Base-by-base conservation (phyloP, 2,888 invertebrate genomes). In the Tolmerus cingulatus region DNA sequence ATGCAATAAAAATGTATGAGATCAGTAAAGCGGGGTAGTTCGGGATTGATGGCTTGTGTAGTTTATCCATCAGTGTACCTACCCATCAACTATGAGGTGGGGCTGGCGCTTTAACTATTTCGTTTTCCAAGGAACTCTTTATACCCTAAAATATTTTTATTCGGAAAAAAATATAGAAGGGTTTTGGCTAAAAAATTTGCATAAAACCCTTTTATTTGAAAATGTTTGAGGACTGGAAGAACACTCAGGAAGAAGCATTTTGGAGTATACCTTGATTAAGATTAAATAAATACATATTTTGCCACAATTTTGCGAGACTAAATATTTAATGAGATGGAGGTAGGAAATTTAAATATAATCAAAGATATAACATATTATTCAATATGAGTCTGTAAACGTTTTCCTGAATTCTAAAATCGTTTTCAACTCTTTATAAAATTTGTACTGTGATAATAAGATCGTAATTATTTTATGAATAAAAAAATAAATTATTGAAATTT, bases 1-100 rank as follows among this genome's bases (percentile, higher is more conserved):
- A 81, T 86, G 89, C 88, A 89, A 89, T 89, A 89, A 89, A 89
- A 89, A 89, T 89, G 88, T 89, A 89, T 89, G 89, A 89, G 89
- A 88, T 88, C 88, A 88, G 88, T 87, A 23, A 84, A 66, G 46
- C 27, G 82, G 55, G 82, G 37, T 66, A 66, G 66, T 84, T 57
- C 55, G 23, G 82, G 82, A 84, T 66, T 84, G 82, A 84, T 84
- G 82, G 82, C 34, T 51, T 55, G 55, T 40, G 27, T 40, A 55
- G 81, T 81, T 81, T 51, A 66, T 84, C 37, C 82, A 66, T 57
- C 66, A 66, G 66, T 66, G 66, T 66, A 66, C 66, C 66, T 66
- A 27, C 66, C 66, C 66, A 27, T 66, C 66, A 66, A 66, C 66
- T 66, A 66, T 66, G 66, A 66, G 66, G 66, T 66, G 27, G 27